Percentiles rank a stretch among this genome's conserved stretches.
phyloP scores from a whole-genome alignment of 37 sponge, comb jelly and placozoan species.

The Theonella swinhoei region DNA sequence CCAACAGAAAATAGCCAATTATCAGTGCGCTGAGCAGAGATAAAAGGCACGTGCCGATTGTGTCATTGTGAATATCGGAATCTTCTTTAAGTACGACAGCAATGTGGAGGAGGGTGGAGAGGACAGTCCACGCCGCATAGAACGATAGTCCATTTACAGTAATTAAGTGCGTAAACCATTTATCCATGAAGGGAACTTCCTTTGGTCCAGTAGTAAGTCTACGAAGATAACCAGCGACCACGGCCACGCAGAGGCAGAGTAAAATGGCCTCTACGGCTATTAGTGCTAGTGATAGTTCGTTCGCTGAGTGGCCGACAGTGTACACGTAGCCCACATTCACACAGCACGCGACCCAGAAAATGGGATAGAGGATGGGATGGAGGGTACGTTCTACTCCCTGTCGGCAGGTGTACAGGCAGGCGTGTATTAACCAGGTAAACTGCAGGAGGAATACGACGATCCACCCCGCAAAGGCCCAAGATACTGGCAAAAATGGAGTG shows the following conservation, averaged over 20 bases:
- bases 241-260: slow-evolving; percentile 1
- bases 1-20: slow-evolving; percentile 40
- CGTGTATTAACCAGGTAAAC: slow-evolving; percentile 41
- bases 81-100: slow-evolving; percentile 18
- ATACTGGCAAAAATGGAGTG: slow-evolving; percentile 21
- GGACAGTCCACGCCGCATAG: slow-evolving; percentile 20
- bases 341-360: slow-evolving; percentile 4
- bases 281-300: slow-evolving; percentile 40
- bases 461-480: slow-evolving; percentile 64
- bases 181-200: background rate
- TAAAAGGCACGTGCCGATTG: slow-evolving; percentile 12
- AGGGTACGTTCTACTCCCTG: slow-evolving; percentile 24
- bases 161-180: slow-evolving; percentile 19
- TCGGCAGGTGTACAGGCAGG: slow-evolving; percentile 46
- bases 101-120: slow-evolving; percentile 30
- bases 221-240: background rate
- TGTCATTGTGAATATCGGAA: slow-evolving; percentile 6
- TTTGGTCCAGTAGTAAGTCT: background rate
- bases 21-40: slow-evolving; percentile 2
- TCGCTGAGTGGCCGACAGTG: slow-evolving; percentile 38
- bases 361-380: slow-evolving; percentile 4
- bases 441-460: slow-evolving; percentile 52
- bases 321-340: slow-evolving; percentile 49
- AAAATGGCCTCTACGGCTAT: slow-evolving; percentile 5
- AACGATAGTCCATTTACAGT: slow-evolving; percentile 32